These are phyloP conservation scores for Xenotilapia caudafasciata DNA, from an alignment of 2,113 vertebrate species.

Conservation along the genomic window DNA sequence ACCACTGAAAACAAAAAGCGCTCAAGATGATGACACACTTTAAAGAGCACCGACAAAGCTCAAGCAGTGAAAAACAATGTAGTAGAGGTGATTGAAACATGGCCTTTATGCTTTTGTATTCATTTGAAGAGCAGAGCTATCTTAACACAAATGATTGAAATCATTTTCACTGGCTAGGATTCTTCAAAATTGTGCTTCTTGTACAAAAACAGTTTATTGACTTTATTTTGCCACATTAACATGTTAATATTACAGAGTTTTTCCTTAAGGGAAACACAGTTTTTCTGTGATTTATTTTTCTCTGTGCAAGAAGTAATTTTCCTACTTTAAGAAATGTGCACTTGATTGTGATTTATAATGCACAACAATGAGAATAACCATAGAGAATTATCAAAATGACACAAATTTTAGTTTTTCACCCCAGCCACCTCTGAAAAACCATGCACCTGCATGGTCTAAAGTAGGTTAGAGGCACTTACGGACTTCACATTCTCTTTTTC, in stretches of 20 bases:
- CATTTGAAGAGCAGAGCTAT: background rate
- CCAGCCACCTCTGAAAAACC: fast-evolving
- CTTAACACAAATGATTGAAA: background rate
- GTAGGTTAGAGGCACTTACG: background rate
- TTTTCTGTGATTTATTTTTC: background rate
- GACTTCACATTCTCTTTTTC: background rate
- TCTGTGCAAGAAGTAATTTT: background rate
- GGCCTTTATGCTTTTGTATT: background rate
- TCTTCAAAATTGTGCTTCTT: background rate
- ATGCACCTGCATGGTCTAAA: background rate
- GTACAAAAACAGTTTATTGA: background rate
- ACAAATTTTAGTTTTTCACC: background rate
- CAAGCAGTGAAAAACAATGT: background rate
- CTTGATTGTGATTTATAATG: background rate
- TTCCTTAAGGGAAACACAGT: background rate
- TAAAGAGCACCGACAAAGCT: background rate
- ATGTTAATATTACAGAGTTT: background rate
- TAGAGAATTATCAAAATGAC: background rate
- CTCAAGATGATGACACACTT: background rate
- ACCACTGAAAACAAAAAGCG: background rate
- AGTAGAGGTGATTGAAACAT: background rate
- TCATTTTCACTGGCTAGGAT: background rate
- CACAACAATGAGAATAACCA: background rate
- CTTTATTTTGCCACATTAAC: background rate
- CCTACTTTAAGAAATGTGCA: background rate